phyloP scores from a whole-genome alignment of 2,888 invertebrate species.

The Taenaris catops region DNA sequence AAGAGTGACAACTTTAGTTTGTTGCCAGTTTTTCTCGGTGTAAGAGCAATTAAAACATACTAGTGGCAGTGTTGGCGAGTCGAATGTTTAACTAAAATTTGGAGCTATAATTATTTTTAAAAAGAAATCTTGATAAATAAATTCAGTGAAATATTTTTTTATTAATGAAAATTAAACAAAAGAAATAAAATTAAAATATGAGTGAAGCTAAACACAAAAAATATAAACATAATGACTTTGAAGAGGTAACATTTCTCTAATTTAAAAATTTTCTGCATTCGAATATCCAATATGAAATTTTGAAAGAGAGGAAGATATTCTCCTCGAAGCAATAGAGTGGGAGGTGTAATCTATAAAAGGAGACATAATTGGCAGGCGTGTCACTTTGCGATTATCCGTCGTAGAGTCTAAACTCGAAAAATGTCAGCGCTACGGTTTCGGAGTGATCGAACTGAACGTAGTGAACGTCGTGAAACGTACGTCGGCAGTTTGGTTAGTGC shows the following conservation, averaged over 20 bases:
- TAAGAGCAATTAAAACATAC: constrained; percentile 7
- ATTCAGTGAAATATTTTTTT: too few relatives aligned
- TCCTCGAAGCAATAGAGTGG: constrained; percentile 14
- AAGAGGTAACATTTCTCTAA: too few relatives aligned
- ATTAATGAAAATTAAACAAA: too few relatives aligned
- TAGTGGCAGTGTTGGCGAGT: constrained; percentile 7
- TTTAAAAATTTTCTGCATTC: too few relatives aligned
- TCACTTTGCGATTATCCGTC: constrained; percentile 22
- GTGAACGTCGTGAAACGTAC: constrained; percentile 17
- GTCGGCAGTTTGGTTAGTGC: constrained; percentile 22
- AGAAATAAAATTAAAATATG: too few relatives aligned
- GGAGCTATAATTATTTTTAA: too few relatives aligned
- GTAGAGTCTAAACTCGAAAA: constrained; percentile 22
- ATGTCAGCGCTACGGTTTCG: constrained; percentile 20
- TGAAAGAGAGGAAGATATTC: constrained; percentile 15
- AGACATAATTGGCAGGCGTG: constrained; percentile 19
- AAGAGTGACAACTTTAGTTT: constrained; percentile 12
- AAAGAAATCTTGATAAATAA: too few relatives aligned
- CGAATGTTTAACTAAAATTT: too few relatives aligned
- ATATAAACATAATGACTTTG: too few relatives aligned
- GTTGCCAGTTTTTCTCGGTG: constrained; percentile 13
- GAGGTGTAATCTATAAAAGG: constrained; percentile 18
- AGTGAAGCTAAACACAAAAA: too few relatives aligned
- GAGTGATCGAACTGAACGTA: constrained; percentile 9
- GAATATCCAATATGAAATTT: not conserved